These are phyloP conservation scores for Baryphthengus martii DNA, from an alignment of 2,113 vertebrate species.

Conservation along the genomic window DNA sequence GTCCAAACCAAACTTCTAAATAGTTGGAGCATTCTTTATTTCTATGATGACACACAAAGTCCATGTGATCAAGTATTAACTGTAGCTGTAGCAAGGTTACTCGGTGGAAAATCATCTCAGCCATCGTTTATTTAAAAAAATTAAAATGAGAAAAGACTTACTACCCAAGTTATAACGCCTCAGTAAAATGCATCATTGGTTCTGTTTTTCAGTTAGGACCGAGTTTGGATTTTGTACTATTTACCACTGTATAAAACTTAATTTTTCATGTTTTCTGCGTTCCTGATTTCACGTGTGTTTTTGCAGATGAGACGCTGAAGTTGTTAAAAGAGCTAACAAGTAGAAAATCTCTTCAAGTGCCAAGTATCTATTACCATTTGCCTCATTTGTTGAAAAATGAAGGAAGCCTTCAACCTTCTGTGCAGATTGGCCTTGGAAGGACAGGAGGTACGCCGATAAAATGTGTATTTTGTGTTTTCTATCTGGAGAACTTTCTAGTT, in stretches of 20 bases:
- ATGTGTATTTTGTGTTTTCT: background rate
- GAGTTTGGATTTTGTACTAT: background rate
- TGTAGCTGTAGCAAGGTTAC: background rate
- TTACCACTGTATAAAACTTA: background rate
- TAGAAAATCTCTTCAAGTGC: conserved; percentile 94
- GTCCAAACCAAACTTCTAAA: background rate
- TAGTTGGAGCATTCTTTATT: background rate
- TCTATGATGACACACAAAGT: background rate
- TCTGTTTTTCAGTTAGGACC: background rate
- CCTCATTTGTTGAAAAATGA: conserved; percentile 97
- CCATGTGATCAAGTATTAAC: background rate
- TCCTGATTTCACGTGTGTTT: conserved; percentile 32
- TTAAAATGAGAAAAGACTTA: background rate
- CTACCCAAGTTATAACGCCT: background rate
- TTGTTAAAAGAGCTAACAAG: conserved; percentile 91
- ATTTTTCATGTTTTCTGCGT: background rate
- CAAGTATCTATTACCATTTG: conserved; percentile 98
- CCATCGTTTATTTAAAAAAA: background rate
- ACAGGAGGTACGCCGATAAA: conserved; percentile 83
- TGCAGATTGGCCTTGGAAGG: conserved; percentile 90
- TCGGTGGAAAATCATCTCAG: background rate
- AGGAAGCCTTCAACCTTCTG: conserved; percentile 93
- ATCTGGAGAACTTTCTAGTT: background rate
- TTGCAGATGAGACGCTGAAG: conserved; percentile 92
- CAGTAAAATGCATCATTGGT: background rate